phyloP scores from a whole-genome alignment of 2,888 invertebrate genomes.

The Pyrochroa serraticornis region DNA sequence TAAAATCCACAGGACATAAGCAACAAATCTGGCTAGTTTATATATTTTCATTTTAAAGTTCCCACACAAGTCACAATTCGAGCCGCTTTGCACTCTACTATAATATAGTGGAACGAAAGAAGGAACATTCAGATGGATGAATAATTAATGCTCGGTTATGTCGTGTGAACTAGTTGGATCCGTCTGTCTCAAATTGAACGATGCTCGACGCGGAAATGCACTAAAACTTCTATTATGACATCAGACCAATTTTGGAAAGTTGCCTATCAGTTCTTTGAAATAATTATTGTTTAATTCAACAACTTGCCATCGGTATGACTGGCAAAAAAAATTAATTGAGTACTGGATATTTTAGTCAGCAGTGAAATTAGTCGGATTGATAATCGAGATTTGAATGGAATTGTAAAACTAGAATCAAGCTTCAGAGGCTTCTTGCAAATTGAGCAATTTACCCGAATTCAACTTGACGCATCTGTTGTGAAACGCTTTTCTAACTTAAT shows the following conservation, averaged over 20 bases:
- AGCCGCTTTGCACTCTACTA: no score
- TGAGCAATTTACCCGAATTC: constrained; percentile 35
- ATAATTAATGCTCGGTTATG: constrained; percentile 23
- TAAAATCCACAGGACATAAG: no score
- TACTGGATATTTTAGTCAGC: constrained; percentile 7
- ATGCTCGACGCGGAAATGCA: constrained; percentile 22
- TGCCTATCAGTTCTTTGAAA: constrained; percentile 11
- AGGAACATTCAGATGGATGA: constrained; percentile 17
- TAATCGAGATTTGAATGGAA: constrained; percentile 31
- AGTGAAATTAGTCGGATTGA: constrained; percentile 25
- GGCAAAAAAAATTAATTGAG: constrained; percentile 3
- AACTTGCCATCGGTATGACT: background rate
- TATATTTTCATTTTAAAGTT: no score
- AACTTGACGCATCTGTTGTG: constrained; percentile 37
- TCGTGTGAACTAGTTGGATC: constrained; percentile 21
- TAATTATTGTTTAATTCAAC: constrained; percentile 12
- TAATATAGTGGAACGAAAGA: constrained; percentile 1
- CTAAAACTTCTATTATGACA: constrained; percentile 25
- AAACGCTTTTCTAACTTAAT: constrained; percentile 37
- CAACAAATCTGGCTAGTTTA: no score
- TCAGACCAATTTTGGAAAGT: constrained; percentile 16
- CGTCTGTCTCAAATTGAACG: constrained; percentile 14
- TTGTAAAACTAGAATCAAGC: constrained; percentile 36
- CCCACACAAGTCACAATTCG: no score
- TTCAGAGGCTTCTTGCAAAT: constrained; percentile 38